These are phyloP conservation scores for Erebia palarica DNA, from an alignment of 2,888 invertebrate genomes.

Conservation along the genomic window DNA sequence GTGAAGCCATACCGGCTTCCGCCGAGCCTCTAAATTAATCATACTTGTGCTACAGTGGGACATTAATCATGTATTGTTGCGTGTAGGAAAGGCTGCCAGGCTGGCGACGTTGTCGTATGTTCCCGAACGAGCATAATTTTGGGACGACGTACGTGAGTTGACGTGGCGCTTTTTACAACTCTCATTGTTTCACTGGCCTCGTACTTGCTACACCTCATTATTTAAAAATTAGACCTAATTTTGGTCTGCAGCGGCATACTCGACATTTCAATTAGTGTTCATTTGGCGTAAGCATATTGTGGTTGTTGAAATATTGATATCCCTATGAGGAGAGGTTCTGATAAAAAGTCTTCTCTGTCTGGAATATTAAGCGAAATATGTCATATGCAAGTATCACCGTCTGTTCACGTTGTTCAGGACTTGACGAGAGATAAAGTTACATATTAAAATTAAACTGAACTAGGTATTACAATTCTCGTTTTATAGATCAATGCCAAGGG, in stretches of 20 bases:
- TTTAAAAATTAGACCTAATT: constrained; percentile 56
- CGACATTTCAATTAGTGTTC: constrained; percentile 44
- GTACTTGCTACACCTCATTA: constrained; percentile 49
- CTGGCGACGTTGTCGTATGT: constrained; percentile 29
- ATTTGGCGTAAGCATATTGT: constrained; percentile 24
- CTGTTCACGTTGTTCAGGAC: background rate
- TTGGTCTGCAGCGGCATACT: constrained; percentile 40
- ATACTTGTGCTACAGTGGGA: constrained; percentile 55
- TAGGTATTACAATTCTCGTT: background rate
- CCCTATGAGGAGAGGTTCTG: background rate
- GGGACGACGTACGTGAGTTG: constrained; percentile 48
- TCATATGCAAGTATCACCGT: background rate
- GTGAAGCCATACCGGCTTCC: constrained; percentile 50
- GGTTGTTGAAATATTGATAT: constrained; percentile 19
- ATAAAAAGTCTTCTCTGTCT: background rate
- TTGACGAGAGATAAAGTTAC: background rate
- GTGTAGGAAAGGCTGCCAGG: constrained; percentile 29
- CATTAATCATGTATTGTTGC: constrained; percentile 69
- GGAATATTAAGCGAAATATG: constrained; percentile 19
- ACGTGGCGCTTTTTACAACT: constrained; percentile 50
- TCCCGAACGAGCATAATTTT: constrained; percentile 42
- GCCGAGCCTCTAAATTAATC: constrained; percentile 64
- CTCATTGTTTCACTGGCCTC: constrained; percentile 56
- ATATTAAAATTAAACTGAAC: background rate
- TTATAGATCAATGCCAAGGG: background rate